These are phyloP conservation scores for Axinella damicornis DNA, from an alignment of 37 sponge, comb jelly and placozoan species.

Conservation along the genomic window DNA sequence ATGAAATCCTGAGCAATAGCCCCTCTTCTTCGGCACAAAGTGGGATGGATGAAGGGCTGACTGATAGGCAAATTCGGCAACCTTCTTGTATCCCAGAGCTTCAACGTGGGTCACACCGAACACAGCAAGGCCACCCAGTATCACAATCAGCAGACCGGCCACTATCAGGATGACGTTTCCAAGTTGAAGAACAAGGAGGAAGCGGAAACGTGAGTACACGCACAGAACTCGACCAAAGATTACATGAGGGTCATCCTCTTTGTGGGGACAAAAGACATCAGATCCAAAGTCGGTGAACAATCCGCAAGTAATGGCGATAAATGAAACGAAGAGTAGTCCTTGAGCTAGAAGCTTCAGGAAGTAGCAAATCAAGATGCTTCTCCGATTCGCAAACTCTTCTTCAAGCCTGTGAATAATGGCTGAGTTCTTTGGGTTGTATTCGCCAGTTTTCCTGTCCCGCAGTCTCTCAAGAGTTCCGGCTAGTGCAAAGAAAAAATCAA, in stretches of 20 bases:
- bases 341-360: slow-evolving; percentile 1
- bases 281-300: slow-evolving; percentile 17
- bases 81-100: slow-evolving; percentile 13
- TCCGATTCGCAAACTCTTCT: slow-evolving; percentile 15
- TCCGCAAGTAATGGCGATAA: too few species aligned
- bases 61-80: slow-evolving; percentile 10
- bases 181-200: slow-evolving; percentile 5
- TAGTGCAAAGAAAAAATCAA: slow-evolving; percentile 26
- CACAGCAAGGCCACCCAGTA: background rate
- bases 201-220: slow-evolving; percentile 4
- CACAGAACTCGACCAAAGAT: slow-evolving; percentile 9
- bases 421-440: slow-evolving; percentile 12
- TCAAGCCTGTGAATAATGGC: slow-evolving; percentile 12
- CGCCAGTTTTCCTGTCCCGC: slow-evolving; percentile 1
- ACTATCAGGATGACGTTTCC: background rate
- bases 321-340: too few species aligned
- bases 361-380: slow-evolving; percentile 3
- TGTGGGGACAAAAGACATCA: background rate
- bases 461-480: slow-evolving; percentile 16
- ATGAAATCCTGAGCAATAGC: background rate
- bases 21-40: slow-evolving; percentile 2
- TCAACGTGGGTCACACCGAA: background rate
- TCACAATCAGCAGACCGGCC: background rate
- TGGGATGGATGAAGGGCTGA: background rate
- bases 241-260: background rate